Evolutionary conservation across 2,888 invertebrate genomes (phyloP).

Genomic region (Torymus aiolomorphi): DNA sequence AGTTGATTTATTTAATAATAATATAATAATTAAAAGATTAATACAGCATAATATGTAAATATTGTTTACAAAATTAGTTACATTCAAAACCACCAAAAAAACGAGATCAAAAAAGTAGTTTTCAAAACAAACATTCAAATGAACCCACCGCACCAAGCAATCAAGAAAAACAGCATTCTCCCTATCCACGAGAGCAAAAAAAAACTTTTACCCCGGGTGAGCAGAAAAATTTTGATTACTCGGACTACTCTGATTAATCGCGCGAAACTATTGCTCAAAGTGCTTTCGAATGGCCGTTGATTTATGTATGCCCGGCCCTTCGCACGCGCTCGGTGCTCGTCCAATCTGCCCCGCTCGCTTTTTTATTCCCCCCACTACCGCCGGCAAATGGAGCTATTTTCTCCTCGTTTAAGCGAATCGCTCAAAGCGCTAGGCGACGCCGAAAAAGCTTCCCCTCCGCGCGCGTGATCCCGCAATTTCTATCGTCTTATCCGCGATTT

Average conservation of each 20-base stretch:
- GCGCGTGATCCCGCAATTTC: slow-evolving; percentile 47
- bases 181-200: too few species aligned
- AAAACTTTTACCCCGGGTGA: too few species aligned
- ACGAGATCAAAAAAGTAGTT: too few species aligned
- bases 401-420: slow-evolving; percentile 49
- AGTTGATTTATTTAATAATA: too few species aligned
- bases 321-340: neutral
- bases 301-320: slow-evolving; percentile 38
- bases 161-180: too few species aligned
- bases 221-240: slow-evolving; percentile 42
- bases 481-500: slow-evolving; percentile 43
- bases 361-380: neutral
- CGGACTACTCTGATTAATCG: slow-evolving; percentile 40
- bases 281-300: slow-evolving; percentile 52
- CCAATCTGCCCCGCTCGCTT: slow-evolving; percentile 27
- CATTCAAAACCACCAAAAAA: too few species aligned
- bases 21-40: too few species aligned
- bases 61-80: too few species aligned
- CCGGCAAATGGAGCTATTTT: slow-evolving; percentile 50
- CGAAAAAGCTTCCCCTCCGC: neutral
- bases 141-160: too few species aligned
- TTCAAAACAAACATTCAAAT: too few species aligned
- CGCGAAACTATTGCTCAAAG: slow-evolving; percentile 43
- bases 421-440: neutral
- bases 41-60: too few species aligned